These are phyloP conservation scores for Campopleginae sp. DNA, from an alignment of 2,888 invertebrate species.

Conservation along the genomic window DNA sequence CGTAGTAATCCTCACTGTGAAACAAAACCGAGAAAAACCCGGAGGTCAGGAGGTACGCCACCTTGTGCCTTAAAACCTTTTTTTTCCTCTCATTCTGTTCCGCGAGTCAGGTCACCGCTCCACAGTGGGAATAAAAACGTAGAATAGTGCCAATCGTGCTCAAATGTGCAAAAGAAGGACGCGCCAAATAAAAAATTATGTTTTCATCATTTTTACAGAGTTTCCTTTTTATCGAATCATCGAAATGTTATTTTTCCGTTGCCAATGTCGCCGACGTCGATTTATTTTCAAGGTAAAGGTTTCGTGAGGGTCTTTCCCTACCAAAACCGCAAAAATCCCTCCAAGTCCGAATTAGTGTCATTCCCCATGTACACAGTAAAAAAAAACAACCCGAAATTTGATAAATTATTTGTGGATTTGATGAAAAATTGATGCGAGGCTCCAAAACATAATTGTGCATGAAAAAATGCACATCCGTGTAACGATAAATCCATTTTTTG, in stretches of 20 bases:
- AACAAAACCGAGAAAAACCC: constrained; percentile 80
- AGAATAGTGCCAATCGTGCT: constrained; percentile 22
- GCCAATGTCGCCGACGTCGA: background rate
- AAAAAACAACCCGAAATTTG: background rate
- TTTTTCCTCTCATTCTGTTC: constrained; percentile 41
- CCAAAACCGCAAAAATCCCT: constrained; percentile 33
- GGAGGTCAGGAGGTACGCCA: constrained; percentile 74
- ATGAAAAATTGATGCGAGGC: background rate
- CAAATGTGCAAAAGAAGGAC: background rate
- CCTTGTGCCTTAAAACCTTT: constrained; percentile 54
- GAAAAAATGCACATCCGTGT: background rate
- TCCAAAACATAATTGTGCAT: background rate
- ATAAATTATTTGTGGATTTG: background rate
- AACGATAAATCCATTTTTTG: background rate
- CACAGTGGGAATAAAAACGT: background rate
- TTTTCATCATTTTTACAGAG: background rate
- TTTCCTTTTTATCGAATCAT: background rate
- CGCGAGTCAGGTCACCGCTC: constrained; percentile 28
- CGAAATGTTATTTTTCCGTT: background rate
- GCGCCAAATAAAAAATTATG: background rate
- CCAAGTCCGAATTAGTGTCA: constrained; percentile 30
- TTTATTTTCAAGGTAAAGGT: constrained; percentile 18
- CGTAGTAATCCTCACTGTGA: constrained; percentile 98
- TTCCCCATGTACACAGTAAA: background rate
- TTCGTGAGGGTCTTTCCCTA: constrained; percentile 4